These are phyloP conservation scores for Crossocerus cetratus DNA, from an alignment of 2,888 invertebrate genomes.

Conservation along the genomic window DNA sequence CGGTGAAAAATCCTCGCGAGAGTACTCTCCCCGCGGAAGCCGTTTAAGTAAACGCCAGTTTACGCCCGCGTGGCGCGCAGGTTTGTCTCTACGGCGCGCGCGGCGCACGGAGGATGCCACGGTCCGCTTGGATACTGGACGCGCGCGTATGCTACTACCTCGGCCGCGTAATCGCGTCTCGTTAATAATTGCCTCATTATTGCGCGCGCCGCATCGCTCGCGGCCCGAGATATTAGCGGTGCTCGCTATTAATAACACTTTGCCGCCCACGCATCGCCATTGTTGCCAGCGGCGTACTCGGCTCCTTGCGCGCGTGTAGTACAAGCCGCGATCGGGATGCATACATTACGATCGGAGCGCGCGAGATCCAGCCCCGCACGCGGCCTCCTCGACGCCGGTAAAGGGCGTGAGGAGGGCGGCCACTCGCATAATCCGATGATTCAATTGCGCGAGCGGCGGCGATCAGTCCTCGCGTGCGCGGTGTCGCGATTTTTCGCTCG, in stretches of 20 bases:
- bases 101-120: too few species aligned
- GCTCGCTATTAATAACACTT: slow-evolving; percentile 60
- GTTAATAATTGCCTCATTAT: slow-evolving; percentile 60
- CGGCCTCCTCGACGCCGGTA: slow-evolving; percentile 26
- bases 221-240: slow-evolving; percentile 55
- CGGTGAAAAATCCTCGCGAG: too few species aligned
- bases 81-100: too few species aligned
- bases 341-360: slow-evolving; percentile 33
- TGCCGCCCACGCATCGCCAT: slow-evolving; percentile 58
- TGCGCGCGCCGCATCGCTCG: slow-evolving; percentile 49
- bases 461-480: too few species aligned
- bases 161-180: slow-evolving; percentile 56
- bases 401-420: slow-evolving; percentile 49
- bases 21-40: too few species aligned
- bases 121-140: too few species aligned
- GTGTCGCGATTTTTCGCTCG: too few species aligned
- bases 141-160: slow-evolving; percentile 37
- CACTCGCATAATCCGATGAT: slow-evolving; percentile 49
- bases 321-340: slow-evolving; percentile 26
- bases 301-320: slow-evolving; percentile 28
- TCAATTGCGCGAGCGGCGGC: slow-evolving; percentile 22
- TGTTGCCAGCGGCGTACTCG: slow-evolving; percentile 45
- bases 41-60: too few species aligned
- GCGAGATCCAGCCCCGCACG: slow-evolving; percentile 15
- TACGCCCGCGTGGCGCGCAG: too few species aligned